Percentiles rank a stretch among this genome's conserved stretches.
Evolutionary conservation across 2,113 vertebrate genomes (phyloP).

Genomic region (Pungitius pungitius): DNA sequence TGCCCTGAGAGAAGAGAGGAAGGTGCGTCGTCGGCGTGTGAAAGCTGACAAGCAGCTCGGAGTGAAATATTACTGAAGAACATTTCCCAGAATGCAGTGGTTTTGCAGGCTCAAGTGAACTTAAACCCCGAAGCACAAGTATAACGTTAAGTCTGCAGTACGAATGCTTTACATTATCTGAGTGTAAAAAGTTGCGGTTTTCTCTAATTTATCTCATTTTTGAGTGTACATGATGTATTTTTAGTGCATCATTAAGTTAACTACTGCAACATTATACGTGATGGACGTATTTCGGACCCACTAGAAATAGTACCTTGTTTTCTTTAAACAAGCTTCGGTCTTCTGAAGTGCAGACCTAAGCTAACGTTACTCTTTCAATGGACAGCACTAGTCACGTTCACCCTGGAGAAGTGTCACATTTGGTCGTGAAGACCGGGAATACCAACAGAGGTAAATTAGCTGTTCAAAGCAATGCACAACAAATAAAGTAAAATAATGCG

Average conservation of each 20-base stretch:
- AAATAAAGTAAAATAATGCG: neutral
- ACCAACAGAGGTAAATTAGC: neutral
- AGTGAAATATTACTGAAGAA: neutral
- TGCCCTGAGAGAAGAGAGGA: slow-evolving; percentile 43
- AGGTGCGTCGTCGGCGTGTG: neutral
- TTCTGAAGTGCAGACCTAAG: neutral
- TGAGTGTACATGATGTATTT: neutral
- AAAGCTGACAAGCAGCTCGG: neutral
- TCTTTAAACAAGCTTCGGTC: too few relatives aligned
- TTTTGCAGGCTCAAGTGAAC: too few relatives aligned
- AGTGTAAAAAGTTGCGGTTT: too few relatives aligned
- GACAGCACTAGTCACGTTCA: slow-evolving; percentile 6
- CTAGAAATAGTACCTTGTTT: too few relatives aligned
- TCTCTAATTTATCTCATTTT: too few relatives aligned
- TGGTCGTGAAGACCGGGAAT: neutral
- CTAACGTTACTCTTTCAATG: neutral
- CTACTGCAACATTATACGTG: too few relatives aligned
- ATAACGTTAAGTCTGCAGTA: too few relatives aligned
- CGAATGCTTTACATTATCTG: too few relatives aligned
- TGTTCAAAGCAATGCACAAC: neutral
- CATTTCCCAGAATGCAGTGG: neutral
- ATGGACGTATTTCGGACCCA: too few relatives aligned
- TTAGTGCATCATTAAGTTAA: neutral
- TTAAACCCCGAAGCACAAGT: too few relatives aligned
- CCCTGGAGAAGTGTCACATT: neutral